Conservation (phyloP, 1,140 invertebrate genomes). For the Pantala flavescens region DNA sequence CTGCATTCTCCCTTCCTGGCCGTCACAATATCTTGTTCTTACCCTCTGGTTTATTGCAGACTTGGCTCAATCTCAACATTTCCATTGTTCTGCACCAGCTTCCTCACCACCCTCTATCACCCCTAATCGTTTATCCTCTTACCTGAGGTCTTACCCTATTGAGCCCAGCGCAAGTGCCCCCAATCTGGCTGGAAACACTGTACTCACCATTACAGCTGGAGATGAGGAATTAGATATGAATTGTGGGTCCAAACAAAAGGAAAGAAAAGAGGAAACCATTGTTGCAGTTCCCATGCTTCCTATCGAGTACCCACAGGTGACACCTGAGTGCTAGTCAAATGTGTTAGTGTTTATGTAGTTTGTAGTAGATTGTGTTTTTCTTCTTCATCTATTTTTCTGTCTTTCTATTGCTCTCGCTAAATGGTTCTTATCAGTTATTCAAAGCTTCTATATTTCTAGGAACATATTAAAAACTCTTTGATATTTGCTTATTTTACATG, state of each 20-base stretch:
- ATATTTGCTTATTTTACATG: too few relatives aligned
- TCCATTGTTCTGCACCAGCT: background rate
- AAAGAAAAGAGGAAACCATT: background rate
- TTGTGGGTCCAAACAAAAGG: background rate
- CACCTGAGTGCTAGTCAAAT: background rate
- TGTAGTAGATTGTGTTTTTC: too few relatives aligned
- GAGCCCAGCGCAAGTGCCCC: background rate
- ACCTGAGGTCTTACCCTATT: background rate
- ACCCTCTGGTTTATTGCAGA: background rate
- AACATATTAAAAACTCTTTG: too few relatives aligned
- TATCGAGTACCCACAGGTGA: background rate
- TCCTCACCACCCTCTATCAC: background rate
- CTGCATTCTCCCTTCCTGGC: background rate
- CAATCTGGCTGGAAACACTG: constrained; percentile 3
- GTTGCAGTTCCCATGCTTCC: background rate
- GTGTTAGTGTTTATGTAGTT: too few relatives aligned
- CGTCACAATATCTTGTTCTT: background rate
- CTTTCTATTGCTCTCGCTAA: too few relatives aligned
- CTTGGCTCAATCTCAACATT: background rate
- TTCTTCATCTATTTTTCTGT: too few relatives aligned
- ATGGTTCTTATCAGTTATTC: too few relatives aligned
- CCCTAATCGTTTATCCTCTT: background rate
- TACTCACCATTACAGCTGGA: background rate
- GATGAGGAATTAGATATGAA: background rate
- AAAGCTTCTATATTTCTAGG: too few relatives aligned